Evolutionary conservation across 1,140 invertebrate species (phyloP), one percentile per base, ranked within the genome.

Genomic region (Holotrichia oblita): DNA sequence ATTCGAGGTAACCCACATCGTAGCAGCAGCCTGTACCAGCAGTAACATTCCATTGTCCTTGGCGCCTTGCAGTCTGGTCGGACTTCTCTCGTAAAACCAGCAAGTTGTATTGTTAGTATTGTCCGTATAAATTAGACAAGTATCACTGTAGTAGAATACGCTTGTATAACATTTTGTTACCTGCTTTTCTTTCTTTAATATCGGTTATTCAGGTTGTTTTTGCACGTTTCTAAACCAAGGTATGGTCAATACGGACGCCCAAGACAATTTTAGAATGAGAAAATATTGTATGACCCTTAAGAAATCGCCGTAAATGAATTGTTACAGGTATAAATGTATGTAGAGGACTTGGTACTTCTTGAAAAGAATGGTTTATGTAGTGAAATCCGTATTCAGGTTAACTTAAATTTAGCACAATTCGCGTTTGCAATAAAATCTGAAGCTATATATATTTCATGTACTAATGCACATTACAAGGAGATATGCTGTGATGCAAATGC

Each of bases 11-110:
- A 48, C 44, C 44, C 44, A 48, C 44, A 48, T 48, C 8, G 44
- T n/a, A 48, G 44, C 44, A 12, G 44, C 44, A 48, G 44, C 44
- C n/a, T n/a, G n/a, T n/a, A n/a, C n/a, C n/a, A n/a, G n/a, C n/a
- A 48, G 44, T 48, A 48, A 48, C 44, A 48, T 48, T 48, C 44
- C 44, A 48, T 48, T 48, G 44, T 48, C 44, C 44, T 48, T 48
- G 44, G 44, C 44, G 44, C 44, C 44, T 48, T 48, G 44, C 44
- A 48, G 44, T 48, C 44, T 48, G 44, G 44, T n/a, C 44, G 4
- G 44, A 48, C 44, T n/a, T 48, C 44, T 14, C 44, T 14, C 44
- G n/a, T 3, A 48, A 48, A 48, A 48, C 44, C 44, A 48, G 44
- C 44, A 48, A 48, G 44, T 12, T 48, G 44, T 48, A 48, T 48